Evolutionary conservation across 2,797 vertebrate species (phyloP).

Genomic region (Thaleichthys pacificus): DNA sequence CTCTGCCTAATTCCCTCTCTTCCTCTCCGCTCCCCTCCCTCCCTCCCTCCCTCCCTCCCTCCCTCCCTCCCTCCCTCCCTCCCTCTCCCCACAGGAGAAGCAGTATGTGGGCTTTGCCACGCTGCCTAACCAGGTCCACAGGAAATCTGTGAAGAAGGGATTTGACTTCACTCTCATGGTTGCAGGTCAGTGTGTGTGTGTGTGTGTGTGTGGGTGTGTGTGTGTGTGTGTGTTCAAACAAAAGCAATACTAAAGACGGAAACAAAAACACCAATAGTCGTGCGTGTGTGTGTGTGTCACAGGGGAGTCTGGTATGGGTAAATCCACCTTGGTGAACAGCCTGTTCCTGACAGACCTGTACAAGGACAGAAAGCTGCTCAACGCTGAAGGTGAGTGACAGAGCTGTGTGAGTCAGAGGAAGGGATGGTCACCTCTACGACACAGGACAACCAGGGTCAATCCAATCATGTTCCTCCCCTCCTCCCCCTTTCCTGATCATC

Average conservation of each 20-base stretch:
- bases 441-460: too few species aligned
- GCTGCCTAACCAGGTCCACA: slow-evolving; percentile 94
- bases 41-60: not conserved
- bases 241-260: slow-evolving; percentile 1
- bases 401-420: not conserved
- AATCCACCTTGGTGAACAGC: slow-evolving; percentile 84
- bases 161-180: slow-evolving; percentile 98
- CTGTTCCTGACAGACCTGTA: slow-evolving; percentile 84
- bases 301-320: slow-evolving; percentile 84
- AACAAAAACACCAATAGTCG: slow-evolving; percentile 1
- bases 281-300: slow-evolving; percentile 26
- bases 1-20: not conserved
- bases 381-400: slow-evolving; percentile 77
- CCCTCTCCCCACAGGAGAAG: slow-evolving; percentile 80
- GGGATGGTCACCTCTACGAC: too few species aligned
- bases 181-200: slow-evolving; percentile 78
- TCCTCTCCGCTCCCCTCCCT: not conserved
- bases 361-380: slow-evolving; percentile 83
- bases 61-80: slow-evolving; percentile 25
- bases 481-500: not conserved
- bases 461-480: too few species aligned
- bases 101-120: slow-evolving; percentile 97
- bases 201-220: slow-evolving; percentile 7
- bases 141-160: slow-evolving; percentile 96
- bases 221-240: slow-evolving; percentile 1